Base-by-base conservation (phyloP, 2,113 vertebrate genomes). In the Sisor rabdophorus region DNA sequence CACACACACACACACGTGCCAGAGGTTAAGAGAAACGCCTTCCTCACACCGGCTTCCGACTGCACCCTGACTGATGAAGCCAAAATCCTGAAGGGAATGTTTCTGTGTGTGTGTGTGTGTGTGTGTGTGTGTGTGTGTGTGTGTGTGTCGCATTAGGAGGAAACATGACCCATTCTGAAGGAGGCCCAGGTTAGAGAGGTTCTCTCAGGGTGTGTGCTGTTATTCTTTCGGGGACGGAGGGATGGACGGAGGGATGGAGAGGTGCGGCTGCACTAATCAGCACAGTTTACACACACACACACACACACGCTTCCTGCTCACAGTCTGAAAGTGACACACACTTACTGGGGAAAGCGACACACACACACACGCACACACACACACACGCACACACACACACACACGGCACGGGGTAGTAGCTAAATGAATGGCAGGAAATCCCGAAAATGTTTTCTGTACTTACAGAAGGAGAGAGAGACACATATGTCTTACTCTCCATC, bases 381-480 rank as follows among this genome's bases (percentile, higher is more conserved):
- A 58, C 58, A 36, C 13, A 67, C 64, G 48, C 63, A 65, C 61
- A 63, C 32, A 61, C 59, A 30, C 59, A 63, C 60, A 63, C 28
- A 63, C 28, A 36, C 20, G n/a, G 16, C 60, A 63, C 30, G 78
- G 79, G 80, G 76, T 78, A 80, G 77, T 79, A 84, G 82, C 84
- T 82, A 77, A 86, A 83, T 91, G 84, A 92, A 92, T 91, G 82
- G 87, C 88, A 92, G 90, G 90, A 92, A 90, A 91, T 91, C 89
- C 89, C 88, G 84, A 76, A 89, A 84, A 89, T 89, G 88, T 89
- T 90, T 90, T 89, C 86, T 89, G 83, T 87, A 56, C 84, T 86
- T 82, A 67, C 78, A 82, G 84, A 53, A 71, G 40, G 67, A 86
- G 67, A 30, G 15, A 53, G 24, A 17, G 47, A 48, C 1, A 63